Conservation (phyloP, 1,140 invertebrate species). For the Cephus cinctus region DNA sequence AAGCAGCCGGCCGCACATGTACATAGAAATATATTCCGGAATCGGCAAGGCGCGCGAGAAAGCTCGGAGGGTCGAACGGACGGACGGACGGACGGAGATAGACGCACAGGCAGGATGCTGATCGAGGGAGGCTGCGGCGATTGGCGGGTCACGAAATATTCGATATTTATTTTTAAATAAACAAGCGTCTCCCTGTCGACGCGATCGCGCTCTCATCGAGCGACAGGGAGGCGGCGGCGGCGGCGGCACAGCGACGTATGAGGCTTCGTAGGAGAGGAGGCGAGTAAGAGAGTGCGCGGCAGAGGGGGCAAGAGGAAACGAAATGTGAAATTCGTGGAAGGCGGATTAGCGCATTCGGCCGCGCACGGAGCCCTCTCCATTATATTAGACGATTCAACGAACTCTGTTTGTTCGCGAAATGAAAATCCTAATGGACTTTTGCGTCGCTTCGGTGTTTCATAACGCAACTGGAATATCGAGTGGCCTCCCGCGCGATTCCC, state of each 20-base stretch:
- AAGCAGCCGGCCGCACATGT: slow-evolving; percentile 3
- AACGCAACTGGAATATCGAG: no score
- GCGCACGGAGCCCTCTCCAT: slow-evolving; percentile 11
- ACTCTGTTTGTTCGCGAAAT: slow-evolving; percentile 36
- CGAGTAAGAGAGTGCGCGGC: neutral
- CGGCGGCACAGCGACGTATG: slow-evolving; percentile 22
- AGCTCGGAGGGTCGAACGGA: no score
- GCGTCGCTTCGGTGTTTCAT: slow-evolving; percentile 34
- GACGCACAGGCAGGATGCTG: no score
- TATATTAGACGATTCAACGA: slow-evolving; percentile 35
- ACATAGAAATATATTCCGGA: neutral
- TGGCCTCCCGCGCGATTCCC: no score
- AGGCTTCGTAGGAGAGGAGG: neutral
- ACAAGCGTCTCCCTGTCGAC: slow-evolving; percentile 47
- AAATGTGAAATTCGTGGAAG: slow-evolving; percentile 18
- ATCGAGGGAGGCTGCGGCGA: no score
- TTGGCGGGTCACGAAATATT: no score
- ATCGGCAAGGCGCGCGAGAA: slow-evolving; percentile 8
- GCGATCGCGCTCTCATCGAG: slow-evolving; percentile 40
- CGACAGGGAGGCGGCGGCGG: slow-evolving; percentile 22
- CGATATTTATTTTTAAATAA: slow-evolving; percentile 47
- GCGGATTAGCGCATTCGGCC: slow-evolving; percentile 23
- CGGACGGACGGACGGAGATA: no score
- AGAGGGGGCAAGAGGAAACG: slow-evolving; percentile 12
- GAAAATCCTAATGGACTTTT: slow-evolving; percentile 39